A percentile compares a stretch with the other conserved stretches of the same genome.
These are phyloP conservation scores for Teinopalpus imperialis DNA, from an alignment of 2,888 invertebrate genomes.

Conservation along the genomic window DNA sequence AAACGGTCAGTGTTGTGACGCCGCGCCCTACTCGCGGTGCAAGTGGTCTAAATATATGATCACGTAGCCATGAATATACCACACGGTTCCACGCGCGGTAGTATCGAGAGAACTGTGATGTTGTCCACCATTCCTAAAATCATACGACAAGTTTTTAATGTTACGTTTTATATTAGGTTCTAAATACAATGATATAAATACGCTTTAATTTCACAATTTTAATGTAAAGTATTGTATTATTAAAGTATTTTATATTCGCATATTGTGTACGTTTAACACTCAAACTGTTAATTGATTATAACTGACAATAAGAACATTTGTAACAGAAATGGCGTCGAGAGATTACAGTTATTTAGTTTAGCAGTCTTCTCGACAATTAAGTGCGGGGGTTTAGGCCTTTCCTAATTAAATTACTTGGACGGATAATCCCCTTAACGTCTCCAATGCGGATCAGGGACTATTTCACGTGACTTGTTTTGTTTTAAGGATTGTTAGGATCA, in stretches of 20 bases:
- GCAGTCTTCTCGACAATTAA: conserved; percentile 18
- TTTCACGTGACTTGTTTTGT: conserved; percentile 11
- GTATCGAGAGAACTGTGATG: conserved; percentile 89
- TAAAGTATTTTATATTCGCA: too few species aligned
- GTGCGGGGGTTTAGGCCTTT: conserved; percentile 19
- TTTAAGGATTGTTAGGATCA: conserved; percentile 1
- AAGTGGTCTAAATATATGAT: conserved; percentile 91
- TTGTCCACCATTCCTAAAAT: conserved; percentile 99
- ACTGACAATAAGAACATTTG: conserved; percentile 8
- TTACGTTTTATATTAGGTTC: too few species aligned
- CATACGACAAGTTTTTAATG: too few species aligned
- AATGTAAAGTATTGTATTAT: too few species aligned
- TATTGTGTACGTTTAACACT: too few species aligned
- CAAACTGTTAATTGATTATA: conserved; percentile 5
- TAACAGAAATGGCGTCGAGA: conserved; percentile 15
- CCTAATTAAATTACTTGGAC: conserved; percentile 24
- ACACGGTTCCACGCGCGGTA: conserved; percentile 98
- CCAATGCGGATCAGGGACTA: conserved; percentile 14
- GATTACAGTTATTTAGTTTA: conserved; percentile 23
- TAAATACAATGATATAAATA: too few species aligned
- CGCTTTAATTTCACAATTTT: too few species aligned
- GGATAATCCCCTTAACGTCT: conserved; percentile 21
- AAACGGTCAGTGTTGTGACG: conserved; percentile 56
- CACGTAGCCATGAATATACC: conserved; percentile 96
- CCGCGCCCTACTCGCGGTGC: conserved; percentile 57